Percentiles rank a stretch among this genome's conserved stretches.
phyloP scores from a whole-genome alignment of 1,140 invertebrate species.

The Helicoverpa armigera region DNA sequence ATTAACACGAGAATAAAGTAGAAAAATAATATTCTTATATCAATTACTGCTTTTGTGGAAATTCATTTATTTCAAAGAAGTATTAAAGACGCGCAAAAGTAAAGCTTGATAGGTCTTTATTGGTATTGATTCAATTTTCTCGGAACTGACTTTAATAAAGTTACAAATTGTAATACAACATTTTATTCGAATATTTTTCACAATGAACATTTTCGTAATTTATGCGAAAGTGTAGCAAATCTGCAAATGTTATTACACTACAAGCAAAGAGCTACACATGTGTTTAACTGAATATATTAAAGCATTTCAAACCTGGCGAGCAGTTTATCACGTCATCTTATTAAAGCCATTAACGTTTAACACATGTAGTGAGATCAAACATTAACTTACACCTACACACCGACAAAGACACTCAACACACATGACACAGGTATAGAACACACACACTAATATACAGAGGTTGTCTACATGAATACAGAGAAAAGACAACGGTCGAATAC shows the following conservation, averaged over 20 bases:
- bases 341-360: constrained; percentile 34
- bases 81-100: too few relatives aligned
- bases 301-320: constrained; percentile 29
- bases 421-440: too few relatives aligned
- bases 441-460: too few relatives aligned
- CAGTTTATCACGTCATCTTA: constrained; percentile 42
- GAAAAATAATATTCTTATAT: too few relatives aligned
- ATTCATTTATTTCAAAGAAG: too few relatives aligned
- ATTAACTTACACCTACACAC: neutral
- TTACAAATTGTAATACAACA: too few relatives aligned
- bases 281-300: neutral
- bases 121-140: neutral
- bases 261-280: neutral
- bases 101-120: neutral
- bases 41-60: too few relatives aligned
- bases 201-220: too few relatives aligned
- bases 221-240: neutral
- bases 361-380: constrained; percentile 37
- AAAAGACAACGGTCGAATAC: neutral
- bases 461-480: neutral
- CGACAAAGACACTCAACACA: too few relatives aligned
- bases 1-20: too few relatives aligned
- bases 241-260: neutral
- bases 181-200: too few relatives aligned
- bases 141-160: neutral